These are phyloP conservation scores for Sander lucioperca DNA, from an alignment of 2,113 vertebrate species.

Conservation along the genomic window DNA sequence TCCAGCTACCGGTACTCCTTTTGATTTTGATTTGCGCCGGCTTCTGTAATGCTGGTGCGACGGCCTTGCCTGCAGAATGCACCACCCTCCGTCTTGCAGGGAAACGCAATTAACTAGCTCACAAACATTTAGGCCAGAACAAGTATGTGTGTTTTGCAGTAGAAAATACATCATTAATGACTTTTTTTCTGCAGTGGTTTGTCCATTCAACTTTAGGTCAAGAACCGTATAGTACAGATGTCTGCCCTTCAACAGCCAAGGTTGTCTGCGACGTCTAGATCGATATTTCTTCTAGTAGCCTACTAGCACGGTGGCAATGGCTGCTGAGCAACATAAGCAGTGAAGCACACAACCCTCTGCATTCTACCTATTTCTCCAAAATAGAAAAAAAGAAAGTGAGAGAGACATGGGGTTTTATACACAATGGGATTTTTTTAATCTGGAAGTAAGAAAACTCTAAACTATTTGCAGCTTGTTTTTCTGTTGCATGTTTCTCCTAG, in stretches of 20 bases:
- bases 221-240: constrained; percentile 16
- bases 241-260: constrained; percentile 36
- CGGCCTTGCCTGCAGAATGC: constrained; percentile 31
- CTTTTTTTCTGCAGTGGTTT: not conserved
- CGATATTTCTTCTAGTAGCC: constrained; percentile 30
- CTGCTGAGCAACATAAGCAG: not conserved
- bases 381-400: not conserved
- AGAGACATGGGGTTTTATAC: not conserved
- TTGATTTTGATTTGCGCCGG: constrained; percentile 39
- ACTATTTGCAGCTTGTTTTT: constrained; percentile 2
- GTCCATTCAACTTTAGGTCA: constrained; percentile 35
- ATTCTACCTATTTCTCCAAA: not conserved
- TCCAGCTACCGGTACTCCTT: constrained; percentile 42
- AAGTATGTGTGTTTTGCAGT: not conserved
- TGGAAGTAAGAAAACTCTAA: constrained; percentile 4
- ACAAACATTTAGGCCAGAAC: constrained; percentile 25
- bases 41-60: constrained; percentile 26
- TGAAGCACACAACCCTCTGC: not conserved
- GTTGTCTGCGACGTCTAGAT: constrained; percentile 37
- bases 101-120: constrained; percentile 44
- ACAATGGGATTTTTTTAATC: constrained; percentile 11
- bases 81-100: not conserved
- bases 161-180: constrained; percentile 41
- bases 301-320: not conserved
- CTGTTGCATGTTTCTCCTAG: not conserved